phyloP scores from a whole-genome alignment of 2,797 vertebrate species.

The Scleropages formosus region DNA sequence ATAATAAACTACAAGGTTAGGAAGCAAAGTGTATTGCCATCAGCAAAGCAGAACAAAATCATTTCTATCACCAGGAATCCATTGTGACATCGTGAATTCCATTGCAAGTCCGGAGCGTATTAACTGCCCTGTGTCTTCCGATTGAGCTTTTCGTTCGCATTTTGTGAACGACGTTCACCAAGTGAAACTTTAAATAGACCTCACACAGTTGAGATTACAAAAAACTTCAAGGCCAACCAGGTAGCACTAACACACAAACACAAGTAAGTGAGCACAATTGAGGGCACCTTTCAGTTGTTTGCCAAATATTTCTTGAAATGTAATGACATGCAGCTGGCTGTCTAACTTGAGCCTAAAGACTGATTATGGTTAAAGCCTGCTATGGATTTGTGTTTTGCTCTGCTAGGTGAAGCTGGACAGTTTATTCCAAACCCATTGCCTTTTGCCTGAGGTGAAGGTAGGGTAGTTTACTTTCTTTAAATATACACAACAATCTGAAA shows the following conservation, averaged over 20 bases:
- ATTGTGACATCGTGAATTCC: background rate
- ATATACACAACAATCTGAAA: too few species aligned
- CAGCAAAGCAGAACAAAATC: background rate
- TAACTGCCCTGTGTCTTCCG: background rate
- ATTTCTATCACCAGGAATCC: background rate
- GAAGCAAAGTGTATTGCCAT: background rate
- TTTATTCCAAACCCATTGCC: background rate
- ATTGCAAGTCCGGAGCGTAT: background rate
- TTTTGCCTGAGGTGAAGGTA: background rate
- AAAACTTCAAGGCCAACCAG: background rate
- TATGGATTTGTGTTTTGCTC: background rate
- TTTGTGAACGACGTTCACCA: background rate
- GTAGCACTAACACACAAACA: background rate
- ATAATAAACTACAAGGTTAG: background rate
- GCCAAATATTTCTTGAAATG: background rate
- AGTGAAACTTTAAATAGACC: constrained; percentile 1
- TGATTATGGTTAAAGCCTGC: background rate
- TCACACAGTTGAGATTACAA: background rate
- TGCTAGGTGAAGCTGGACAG: background rate
- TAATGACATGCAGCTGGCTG: background rate
- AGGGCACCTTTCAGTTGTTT: background rate
- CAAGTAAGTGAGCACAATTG: background rate
- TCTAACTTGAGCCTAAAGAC: too few species aligned
- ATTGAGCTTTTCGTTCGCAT: constrained; percentile 1
- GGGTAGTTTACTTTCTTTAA: background rate